These are phyloP conservation scores for Polypedilum vanderplanki DNA, from an alignment of 1,140 invertebrate genomes.

Conservation along the genomic window DNA sequence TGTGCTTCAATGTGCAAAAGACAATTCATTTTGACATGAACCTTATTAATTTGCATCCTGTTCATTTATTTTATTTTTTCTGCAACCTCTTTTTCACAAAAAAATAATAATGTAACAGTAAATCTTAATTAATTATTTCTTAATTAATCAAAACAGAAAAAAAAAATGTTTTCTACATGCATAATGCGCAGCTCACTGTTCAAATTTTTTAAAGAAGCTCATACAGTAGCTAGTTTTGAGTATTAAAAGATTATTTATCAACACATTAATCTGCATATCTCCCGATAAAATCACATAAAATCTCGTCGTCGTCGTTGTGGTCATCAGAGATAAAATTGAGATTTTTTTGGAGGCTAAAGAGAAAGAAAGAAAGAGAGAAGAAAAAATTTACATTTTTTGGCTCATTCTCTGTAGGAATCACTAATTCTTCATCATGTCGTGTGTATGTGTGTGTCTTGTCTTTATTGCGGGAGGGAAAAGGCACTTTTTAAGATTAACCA, in stretches of 20 bases:
- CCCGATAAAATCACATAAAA: conserved; percentile 27
- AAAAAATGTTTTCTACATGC: not conserved
- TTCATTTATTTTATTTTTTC: too few relatives aligned
- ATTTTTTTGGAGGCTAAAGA: not conserved
- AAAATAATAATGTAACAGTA: too few relatives aligned
- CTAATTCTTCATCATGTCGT: conserved; percentile 4
- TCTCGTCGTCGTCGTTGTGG: not conserved
- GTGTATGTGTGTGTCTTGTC: not conserved
- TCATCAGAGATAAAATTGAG: not conserved
- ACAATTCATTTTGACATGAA: too few relatives aligned
- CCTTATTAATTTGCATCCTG: too few relatives aligned
- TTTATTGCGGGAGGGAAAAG: not conserved
- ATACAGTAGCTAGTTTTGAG: conserved; percentile 22
- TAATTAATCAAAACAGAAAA: not conserved
- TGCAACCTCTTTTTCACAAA: too few relatives aligned
- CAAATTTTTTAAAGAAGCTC: not conserved
- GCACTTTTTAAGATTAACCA: not conserved
- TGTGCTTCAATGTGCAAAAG: too few relatives aligned
- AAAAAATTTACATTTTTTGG: conserved; percentile 24
- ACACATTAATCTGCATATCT: conserved; percentile 29
- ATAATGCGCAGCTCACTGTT: not conserved
- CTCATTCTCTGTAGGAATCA: not conserved
- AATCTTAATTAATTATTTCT: too few relatives aligned
- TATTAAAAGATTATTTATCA: conserved; percentile 27
- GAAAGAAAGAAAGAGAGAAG: too few relatives aligned